These are phyloP conservation scores for Sipha flava DNA, from an alignment of 1,140 invertebrate species.

Conservation along the genomic window DNA sequence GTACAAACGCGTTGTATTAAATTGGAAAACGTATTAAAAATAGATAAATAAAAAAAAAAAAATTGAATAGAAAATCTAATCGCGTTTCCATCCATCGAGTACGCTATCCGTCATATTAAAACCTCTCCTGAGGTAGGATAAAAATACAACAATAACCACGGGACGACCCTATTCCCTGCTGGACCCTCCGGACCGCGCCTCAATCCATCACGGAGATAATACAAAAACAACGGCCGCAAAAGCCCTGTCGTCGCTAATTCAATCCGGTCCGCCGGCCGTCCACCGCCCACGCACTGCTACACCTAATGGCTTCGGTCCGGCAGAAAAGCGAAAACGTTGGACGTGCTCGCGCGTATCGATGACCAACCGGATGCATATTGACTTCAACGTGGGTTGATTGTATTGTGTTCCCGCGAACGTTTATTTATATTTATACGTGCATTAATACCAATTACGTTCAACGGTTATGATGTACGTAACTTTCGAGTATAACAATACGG, in stretches of 20 bases:
- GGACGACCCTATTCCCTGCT: neutral
- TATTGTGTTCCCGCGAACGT: too few species aligned
- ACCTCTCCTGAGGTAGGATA: neutral
- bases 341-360: neutral
- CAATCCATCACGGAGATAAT: slow-evolving; percentile 29
- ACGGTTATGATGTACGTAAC: too few species aligned
- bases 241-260: slow-evolving; percentile 27
- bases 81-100: neutral
- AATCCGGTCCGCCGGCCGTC: neutral
- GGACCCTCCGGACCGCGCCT: neutral
- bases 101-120: slow-evolving; percentile 27
- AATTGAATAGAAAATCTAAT: slow-evolving; percentile 18
- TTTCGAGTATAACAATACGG: too few species aligned
- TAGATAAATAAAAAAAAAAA: neutral
- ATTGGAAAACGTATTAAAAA: neutral
- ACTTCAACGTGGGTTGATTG: neutral
- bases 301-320: neutral
- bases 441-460: too few species aligned
- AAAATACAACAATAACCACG: slow-evolving; percentile 3
- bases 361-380: neutral
- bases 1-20: neutral
- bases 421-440: too few species aligned
- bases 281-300: neutral
- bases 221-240: slow-evolving; percentile 2
- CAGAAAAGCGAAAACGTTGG: neutral